Evolutionary conservation across 1,140 invertebrate species (phyloP), one percentile per base, ranked within the genome.

Genomic region (Leptinotarsa lineolata): DNA sequence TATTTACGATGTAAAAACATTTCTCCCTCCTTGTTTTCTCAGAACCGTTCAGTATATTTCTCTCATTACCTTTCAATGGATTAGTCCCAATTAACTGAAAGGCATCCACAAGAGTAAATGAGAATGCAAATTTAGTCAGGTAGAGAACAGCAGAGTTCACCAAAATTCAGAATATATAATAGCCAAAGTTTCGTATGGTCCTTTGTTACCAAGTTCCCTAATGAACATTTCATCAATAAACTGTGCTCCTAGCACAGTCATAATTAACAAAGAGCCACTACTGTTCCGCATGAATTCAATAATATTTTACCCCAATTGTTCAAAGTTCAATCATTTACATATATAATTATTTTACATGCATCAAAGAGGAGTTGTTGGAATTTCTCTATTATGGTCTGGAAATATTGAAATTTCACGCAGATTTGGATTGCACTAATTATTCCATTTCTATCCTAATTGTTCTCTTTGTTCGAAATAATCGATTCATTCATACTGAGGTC

Each of bases 311-410:
- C 74, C 71, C 78, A 76, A 79, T 81, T 79, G 78, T 79, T 79
- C 78, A 77, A 79, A 78, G 78, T 81, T 81, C 78, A 76, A 75
- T 76, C 65, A 79, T 81, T 79, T 79, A 68, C 79, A 81, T 81
- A 78, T 68, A 81, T 81, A 81, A 81, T 81, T 79, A 78, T 66
- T 72, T 75, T 66, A 74, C 73, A 65, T 74, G 77, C 70, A 72
- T 78, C 77, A 78, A 78, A 78, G 75, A 73, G 73, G 44, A 60
- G 45, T 58, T 58, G 68, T 8, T 58, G 68, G 16, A 22, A 69
- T 69, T 48, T 18, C 21, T n/a, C 54, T 69, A 69, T 69, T 69
- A 48, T 69, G 66, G 66, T 6, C 22, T 39, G 64, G 5, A 4
- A 18, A n/a, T 18, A 39, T 64, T 64, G 24, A 64, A 64, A 16